Evolutionary conservation across 2,113 vertebrate genomes (phyloP), one percentile per base, ranked within the genome.

Genomic region (Cervus canadensis): DNA sequence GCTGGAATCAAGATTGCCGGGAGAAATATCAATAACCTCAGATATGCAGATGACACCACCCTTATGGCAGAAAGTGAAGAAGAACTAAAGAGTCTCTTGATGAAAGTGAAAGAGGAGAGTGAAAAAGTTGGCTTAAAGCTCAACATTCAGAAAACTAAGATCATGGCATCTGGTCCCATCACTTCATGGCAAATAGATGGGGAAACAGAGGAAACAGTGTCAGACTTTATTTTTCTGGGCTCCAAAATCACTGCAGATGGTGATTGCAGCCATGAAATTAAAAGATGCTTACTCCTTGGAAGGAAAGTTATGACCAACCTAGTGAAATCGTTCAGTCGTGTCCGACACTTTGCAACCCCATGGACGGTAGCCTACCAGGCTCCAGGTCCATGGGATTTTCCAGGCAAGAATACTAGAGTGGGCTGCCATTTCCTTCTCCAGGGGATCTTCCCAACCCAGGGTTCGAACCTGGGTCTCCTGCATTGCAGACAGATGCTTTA

Each of bases 1-100:
- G 30, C 14, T 8, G 30, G 6, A 62, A 64, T 64, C 7, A 33
- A 64, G 60, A 33, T 17, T 64, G 14, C 30, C 0, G 0, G 30
- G 30, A 64, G 6, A 64, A 16, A 33, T 64, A 2, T 64, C 14
- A 64, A 33, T 64, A 64, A 33, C 15, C 0, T 64, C 30, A 64
- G 14, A 33, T 33, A n/a, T 8, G 62, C 62, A n/a, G 62, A n/a
- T n/a, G 30, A 17, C 1, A 64, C 1, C 7, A 64, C 30, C 3
- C 2, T 64, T 17, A n/a, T 64, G 62, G 62, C 15, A 64, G 62
- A 64, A 64, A 64, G 30, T 17, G 30, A n/a, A 64, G 62, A 64
- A 0, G 15, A 64, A 9, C 62, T n/a, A 17, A 64, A 64, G 3
- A 64, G 62, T 2, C 15, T 64, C 15, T 9, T n/a, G 30, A 64